Evolutionary conservation across 1,140 invertebrate genomes (phyloP).

Genomic region (Sitophilus oryzae): DNA sequence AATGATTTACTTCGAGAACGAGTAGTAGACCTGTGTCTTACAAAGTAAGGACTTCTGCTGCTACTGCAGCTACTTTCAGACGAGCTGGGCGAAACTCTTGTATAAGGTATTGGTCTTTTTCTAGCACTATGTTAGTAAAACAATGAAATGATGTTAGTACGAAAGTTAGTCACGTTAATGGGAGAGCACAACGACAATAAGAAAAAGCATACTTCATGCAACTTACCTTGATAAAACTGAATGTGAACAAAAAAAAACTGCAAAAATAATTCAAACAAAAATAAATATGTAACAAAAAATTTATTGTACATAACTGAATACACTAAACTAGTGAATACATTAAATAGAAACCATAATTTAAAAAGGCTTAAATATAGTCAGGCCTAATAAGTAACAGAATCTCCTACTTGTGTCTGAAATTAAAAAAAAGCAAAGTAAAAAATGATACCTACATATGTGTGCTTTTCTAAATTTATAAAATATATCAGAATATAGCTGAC

Average conservation of each 20-base stretch:
- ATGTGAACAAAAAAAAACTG: not conserved
- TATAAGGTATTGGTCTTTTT: conserved; percentile 84
- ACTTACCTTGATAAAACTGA: conserved; percentile 15
- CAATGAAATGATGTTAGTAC: conserved; percentile 20
- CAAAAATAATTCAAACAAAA: conserved; percentile 11
- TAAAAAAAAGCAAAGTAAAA: conserved; percentile 45
- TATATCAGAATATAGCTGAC: conserved; percentile 42
- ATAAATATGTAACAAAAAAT: conserved; percentile 7
- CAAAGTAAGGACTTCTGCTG: conserved; percentile 53
- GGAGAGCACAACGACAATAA: not conserved
- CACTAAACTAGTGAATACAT: conserved; percentile 5
- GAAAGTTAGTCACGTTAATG: not conserved
- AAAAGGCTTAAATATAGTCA: too few species aligned
- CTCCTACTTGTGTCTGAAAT: conserved; percentile 42
- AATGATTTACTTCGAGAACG: conserved; percentile 42
- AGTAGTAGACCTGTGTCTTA: conserved; percentile 45
- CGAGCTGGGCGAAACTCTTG: conserved; percentile 71
- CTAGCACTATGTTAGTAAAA: conserved; percentile 64
- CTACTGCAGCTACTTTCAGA: conserved; percentile 62
- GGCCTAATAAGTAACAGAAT: conserved; percentile 1
- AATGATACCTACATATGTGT: conserved; percentile 24
- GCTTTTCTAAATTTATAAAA: conserved; percentile 6
- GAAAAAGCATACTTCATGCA: conserved; percentile 16
- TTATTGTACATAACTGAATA: conserved; percentile 1
- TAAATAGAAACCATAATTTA: too few species aligned